Percentiles rank a stretch among this genome's conserved stretches.
Evolutionary conservation across 2,888 invertebrate genomes (phyloP).

Genomic region (Pyralis farinalis): DNA sequence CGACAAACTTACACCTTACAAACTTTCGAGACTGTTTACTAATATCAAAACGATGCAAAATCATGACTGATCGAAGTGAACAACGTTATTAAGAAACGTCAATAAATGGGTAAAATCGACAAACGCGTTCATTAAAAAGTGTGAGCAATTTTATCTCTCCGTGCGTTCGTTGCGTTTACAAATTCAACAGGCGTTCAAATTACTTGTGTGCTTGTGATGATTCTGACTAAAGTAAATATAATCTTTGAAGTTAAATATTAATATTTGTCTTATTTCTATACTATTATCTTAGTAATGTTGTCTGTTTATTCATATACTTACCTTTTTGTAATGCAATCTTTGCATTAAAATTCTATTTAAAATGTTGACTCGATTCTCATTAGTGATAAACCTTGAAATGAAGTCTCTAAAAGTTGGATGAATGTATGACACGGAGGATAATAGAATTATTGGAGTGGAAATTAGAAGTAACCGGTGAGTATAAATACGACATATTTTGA

Average conservation of each 20-base stretch:
- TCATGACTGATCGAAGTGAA: slow-evolving; percentile 46
- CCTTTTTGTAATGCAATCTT: slow-evolving; percentile 2
- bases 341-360: slow-evolving; percentile 2
- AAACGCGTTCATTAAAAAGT: slow-evolving; percentile 33
- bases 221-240: slow-evolving; percentile 27
- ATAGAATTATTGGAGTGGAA: not conserved
- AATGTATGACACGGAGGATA: not conserved
- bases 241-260: slow-evolving; percentile 45
- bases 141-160: slow-evolving; percentile 26
- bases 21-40: slow-evolving; percentile 14
- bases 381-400: not conserved
- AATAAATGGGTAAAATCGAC: slow-evolving; percentile 12
- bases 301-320: slow-evolving; percentile 32
- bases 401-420: not conserved
- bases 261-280: slow-evolving; percentile 45
- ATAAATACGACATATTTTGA: too few species aligned
- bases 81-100: slow-evolving; percentile 27
- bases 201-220: slow-evolving; percentile 28
- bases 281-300: slow-evolving; percentile 46
- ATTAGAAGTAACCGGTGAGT: slow-evolving; percentile 35
- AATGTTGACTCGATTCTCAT: slow-evolving; percentile 4
- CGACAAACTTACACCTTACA: slow-evolving; percentile 33
- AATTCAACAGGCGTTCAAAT: slow-evolving; percentile 63
- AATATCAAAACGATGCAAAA: slow-evolving; percentile 31
- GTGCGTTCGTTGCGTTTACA: slow-evolving; percentile 40